Conservation (phyloP, 1,140 invertebrate genomes). For the Hypsibius dujardini region DNA sequence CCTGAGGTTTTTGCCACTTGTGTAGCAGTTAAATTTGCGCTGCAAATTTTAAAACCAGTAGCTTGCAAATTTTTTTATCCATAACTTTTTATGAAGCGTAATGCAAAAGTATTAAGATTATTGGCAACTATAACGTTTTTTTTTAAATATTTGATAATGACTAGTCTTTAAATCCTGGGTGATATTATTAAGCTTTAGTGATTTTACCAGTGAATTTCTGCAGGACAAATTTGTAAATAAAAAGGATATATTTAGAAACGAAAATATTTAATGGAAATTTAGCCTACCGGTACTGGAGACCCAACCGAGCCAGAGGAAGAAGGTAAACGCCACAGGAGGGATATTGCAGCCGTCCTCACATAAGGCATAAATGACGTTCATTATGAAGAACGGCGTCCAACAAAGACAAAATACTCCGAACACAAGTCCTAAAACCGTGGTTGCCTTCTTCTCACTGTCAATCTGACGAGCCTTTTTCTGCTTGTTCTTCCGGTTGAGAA, state of each 20-base stretch:
- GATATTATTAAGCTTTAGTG: too few species aligned
- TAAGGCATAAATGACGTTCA: constrained; percentile 30
- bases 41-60: too few species aligned
- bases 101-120: too few species aligned
- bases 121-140: too few species aligned
- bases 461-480: not conserved
- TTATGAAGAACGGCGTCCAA: constrained; percentile 34
- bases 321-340: constrained; percentile 28
- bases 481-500: not conserved
- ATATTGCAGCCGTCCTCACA: constrained; percentile 27
- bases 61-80: too few species aligned
- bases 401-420: constrained; percentile 32
- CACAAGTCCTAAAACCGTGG: constrained; percentile 33
- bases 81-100: too few species aligned
- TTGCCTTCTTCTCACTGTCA: constrained; percentile 31
- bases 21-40: too few species aligned
- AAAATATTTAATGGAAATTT: not conserved
- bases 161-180: too few species aligned
- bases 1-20: too few species aligned
- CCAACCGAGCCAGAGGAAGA: constrained; percentile 23
- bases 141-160: too few species aligned
- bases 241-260: not conserved
- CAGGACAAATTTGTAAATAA: too few species aligned
- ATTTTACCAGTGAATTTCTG: too few species aligned
- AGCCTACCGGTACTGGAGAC: not conserved